phyloP scores from a whole-genome alignment of 2,113 vertebrate genomes.

The Nothocercus nigrocapillus region DNA sequence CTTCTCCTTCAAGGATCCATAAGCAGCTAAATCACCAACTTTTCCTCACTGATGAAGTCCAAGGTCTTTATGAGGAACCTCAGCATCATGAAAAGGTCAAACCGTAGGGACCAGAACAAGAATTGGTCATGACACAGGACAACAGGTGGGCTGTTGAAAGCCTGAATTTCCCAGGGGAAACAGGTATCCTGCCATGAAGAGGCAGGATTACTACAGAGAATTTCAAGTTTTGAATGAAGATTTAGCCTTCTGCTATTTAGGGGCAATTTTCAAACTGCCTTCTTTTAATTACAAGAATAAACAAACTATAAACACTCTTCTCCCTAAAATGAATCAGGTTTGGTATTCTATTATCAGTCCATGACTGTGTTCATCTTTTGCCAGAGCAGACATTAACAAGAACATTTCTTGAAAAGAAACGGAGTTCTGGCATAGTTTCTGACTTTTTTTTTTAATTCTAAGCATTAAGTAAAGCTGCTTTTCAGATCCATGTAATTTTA shows the following conservation, averaged over 20 bases:
- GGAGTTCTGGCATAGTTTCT: not conserved
- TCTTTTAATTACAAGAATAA: not conserved
- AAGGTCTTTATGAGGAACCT: not conserved
- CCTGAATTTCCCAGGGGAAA: not conserved
- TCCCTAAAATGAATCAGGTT: not conserved
- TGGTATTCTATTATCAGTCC: not conserved
- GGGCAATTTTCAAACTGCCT: not conserved
- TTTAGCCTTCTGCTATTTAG: not conserved
- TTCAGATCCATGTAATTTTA: not conserved
- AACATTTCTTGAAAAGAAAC: not conserved
- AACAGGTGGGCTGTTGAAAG: not conserved
- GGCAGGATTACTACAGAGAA: not conserved
- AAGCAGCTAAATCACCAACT: not conserved
- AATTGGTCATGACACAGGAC: not conserved
- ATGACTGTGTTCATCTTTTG: not conserved
- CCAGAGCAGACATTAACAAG: not conserved
- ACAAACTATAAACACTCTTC: not conserved
- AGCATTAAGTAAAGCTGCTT: not conserved
- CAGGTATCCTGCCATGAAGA: not conserved
- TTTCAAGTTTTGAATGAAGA: not conserved
- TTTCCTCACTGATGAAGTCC: not conserved
- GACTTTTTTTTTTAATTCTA: not conserved
- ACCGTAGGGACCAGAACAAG: not conserved
- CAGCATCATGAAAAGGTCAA: not conserved
- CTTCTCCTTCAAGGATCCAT: not conserved